These are phyloP conservation scores for Drosophila conformis DNA, from an alignment of 2,888 invertebrate species.

Conservation along the genomic window DNA sequence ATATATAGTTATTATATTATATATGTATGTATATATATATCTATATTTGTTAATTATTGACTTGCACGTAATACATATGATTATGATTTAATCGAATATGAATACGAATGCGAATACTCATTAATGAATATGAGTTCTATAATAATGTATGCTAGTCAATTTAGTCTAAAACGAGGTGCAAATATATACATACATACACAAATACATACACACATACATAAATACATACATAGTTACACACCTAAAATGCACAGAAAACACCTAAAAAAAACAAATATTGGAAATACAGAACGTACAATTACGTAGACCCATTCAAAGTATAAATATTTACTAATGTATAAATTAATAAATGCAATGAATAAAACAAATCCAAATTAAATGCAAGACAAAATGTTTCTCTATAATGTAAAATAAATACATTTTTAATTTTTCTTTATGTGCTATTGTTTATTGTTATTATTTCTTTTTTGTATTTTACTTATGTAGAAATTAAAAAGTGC, in stretches of 20 bases:
- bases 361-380: constrained; percentile 31
- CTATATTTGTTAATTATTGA: not conserved
- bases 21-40: constrained; percentile 1
- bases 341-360: constrained; percentile 61
- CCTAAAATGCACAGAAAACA: constrained; percentile 4
- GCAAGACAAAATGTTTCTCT: not conserved
- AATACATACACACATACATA: constrained; percentile 3
- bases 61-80: not conserved
- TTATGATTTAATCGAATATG: constrained; percentile 16
- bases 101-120: constrained; percentile 29
- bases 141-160: constrained; percentile 40
- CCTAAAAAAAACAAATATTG: constrained; percentile 12
- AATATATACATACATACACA: not conserved
- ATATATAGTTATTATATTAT: not conserved
- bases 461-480: not conserved
- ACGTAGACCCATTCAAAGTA: constrained; percentile 43
- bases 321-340: constrained; percentile 42
- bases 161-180: constrained; percentile 38
- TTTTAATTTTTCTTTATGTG: not conserved
- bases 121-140: constrained; percentile 10
- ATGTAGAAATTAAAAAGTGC: not conserved
- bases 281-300: constrained; percentile 21
- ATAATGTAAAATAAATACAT: not conserved
- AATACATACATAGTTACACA: not conserved
- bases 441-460: not conserved